Base-by-base conservation (phyloP, 1,140 invertebrate genomes). In the Rhagoletis pomonella region DNA sequence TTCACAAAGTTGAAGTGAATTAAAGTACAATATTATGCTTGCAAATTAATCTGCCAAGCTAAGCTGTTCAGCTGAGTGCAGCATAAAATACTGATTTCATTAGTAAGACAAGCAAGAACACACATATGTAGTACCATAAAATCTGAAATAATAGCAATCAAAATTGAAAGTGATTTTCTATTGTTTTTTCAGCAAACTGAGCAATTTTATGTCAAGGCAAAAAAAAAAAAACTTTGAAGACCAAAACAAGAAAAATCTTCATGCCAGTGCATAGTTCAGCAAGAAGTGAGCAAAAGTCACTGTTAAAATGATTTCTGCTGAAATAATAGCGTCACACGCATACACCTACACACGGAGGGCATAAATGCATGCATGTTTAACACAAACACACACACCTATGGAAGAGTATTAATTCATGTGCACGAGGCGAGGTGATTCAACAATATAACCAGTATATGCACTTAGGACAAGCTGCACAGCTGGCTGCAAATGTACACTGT, bases 1-100 rank as follows among this genome's bases (percentile, higher is more conserved):
- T 5, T 14, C 67, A 14, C 9, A 5, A 14, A n/a, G 60, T 55
- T 2, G 5, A 12, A 62, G 60, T 42, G 67, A 73, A 14, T 73
- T 73, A 44, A 44, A 47, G 39, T 12, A n/a, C 29, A 44, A 73
- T 55, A 81, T 81, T 81, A 81, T 81, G n/a, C 73, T 55, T 55
- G 55, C 73, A 81, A 81, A 81, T 81, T 81, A 81, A 81, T 81
- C 73, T 81, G 19, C 73, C 73, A n/a, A 81, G 55, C 47, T 81
- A 42, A 81, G 73, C 73, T 19, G 7, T 81, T 55, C 47, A 81
- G 4, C n/a, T 14, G 73, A n/a, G 19, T 6, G 73, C n/a, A 81
- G 73, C 14, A 81, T 47, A 55, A 6, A 50, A 77, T 47, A 81
- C n/a, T 81, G 73, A 81, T 81, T 81, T 81, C 47, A 81, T 81